Percentiles rank a stretch among this genome's conserved stretches.
phyloP scores from a whole-genome alignment of 1,140 invertebrate species.

The Ridgeia piscesae region DNA sequence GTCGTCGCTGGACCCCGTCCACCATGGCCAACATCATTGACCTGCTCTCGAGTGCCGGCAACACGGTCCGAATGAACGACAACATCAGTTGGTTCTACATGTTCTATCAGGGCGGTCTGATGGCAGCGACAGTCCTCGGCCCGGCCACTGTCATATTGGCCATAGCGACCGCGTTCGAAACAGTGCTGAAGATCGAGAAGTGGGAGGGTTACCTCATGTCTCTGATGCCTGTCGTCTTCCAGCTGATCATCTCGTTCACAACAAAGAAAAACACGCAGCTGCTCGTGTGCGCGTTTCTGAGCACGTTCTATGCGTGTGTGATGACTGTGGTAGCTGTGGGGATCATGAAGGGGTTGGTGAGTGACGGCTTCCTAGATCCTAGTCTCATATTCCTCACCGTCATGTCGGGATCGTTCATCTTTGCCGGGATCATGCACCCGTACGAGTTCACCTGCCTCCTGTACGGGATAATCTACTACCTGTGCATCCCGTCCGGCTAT shows the following conservation, averaged over 20 bases:
- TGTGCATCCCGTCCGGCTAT: constrained; percentile 92
- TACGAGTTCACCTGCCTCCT: constrained; percentile 76
- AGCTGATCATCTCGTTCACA: constrained; percentile 60
- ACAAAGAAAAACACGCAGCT: constrained; percentile 61
- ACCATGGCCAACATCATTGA: constrained; percentile 69
- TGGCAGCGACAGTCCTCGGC: constrained; percentile 65
- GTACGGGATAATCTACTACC: constrained; percentile 83
- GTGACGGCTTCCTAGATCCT: constrained; percentile 46
- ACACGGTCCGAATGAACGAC: constrained; percentile 63
- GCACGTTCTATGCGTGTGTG: constrained; percentile 53
- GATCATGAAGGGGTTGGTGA: constrained; percentile 44
- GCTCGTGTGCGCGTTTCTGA: constrained; percentile 44
- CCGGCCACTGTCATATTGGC: constrained; percentile 69
- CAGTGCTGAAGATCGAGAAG: constrained; percentile 62
- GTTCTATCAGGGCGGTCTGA: constrained; percentile 56
- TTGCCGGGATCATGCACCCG: constrained; percentile 81
- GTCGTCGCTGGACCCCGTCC: constrained; percentile 67
- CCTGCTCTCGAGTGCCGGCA: constrained; percentile 61
- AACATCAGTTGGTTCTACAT: constrained; percentile 67
- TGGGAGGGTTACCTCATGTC: constrained; percentile 58
- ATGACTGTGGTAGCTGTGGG: constrained; percentile 55
- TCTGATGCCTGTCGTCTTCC: constrained; percentile 59
- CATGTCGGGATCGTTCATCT: constrained; percentile 60
- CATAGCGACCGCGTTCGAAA: constrained; percentile 64
- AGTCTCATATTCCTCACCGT: constrained; percentile 49